A percentile compares a stretch with the other conserved stretches of the same genome.
phyloP scores from a whole-genome alignment of 2,888 invertebrate species.

The Balanococcus diminutus region DNA sequence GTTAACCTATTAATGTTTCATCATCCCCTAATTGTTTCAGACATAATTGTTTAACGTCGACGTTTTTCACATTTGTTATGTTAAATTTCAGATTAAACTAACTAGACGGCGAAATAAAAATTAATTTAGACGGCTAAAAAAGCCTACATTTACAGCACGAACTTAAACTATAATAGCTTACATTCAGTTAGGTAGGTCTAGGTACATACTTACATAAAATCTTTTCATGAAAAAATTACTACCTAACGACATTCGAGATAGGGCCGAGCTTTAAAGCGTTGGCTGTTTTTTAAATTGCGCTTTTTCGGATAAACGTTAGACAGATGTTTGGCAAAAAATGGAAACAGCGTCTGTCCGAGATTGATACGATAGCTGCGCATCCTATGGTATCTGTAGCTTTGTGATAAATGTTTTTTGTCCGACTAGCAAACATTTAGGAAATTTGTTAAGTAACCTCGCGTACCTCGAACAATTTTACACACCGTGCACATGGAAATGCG shows the following conservation, averaged over 20 bases:
- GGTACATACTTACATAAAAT: neutral
- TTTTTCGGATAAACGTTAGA: neutral
- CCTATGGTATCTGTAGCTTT: neutral
- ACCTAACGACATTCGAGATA: neutral
- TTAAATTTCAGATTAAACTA: neutral
- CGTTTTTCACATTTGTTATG: neutral
- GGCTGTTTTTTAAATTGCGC: neutral
- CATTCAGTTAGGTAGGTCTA: neutral
- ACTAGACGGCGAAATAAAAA: constrained; percentile 3
- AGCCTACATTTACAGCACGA: neutral
- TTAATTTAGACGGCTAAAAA: neutral
- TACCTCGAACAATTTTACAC: constrained; percentile 2
- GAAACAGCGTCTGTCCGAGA: neutral
- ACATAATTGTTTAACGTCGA: constrained; percentile 12
- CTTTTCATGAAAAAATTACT: neutral
- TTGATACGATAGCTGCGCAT: constrained; percentile 9
- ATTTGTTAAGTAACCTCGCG: constrained; percentile 27
- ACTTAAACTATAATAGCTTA: neutral
- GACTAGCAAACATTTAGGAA: constrained; percentile 22
- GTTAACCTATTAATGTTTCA: constrained; percentile 18
- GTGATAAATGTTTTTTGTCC: constrained; percentile 18
- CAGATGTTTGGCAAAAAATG: constrained; percentile 19
- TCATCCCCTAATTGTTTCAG: neutral
- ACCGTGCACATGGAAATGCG: neutral
- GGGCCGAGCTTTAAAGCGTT: neutral